phyloP scores from a whole-genome alignment of 1,140 invertebrate species.

The Bilobella aurantiaca region DNA sequence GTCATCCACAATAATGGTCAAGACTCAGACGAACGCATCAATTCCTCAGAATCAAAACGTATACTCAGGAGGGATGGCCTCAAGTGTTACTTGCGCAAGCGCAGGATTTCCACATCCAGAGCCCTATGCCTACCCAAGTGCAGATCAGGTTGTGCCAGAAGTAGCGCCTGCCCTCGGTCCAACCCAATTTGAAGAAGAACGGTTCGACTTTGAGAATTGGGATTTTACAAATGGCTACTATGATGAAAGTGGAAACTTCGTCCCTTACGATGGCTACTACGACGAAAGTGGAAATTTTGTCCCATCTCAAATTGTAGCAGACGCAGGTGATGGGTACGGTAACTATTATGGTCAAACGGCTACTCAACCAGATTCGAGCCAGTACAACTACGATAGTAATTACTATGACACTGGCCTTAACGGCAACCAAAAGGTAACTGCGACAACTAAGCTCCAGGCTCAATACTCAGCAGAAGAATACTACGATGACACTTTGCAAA shows the following conservation, averaged over 20 bases:
- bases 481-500: slow-evolving; percentile 13
- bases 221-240: slow-evolving; percentile 32
- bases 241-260: slow-evolving; percentile 32
- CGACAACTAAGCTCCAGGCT: neutral
- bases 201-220: slow-evolving; percentile 30
- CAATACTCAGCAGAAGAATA: slow-evolving; percentile 18
- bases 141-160: too few relatives aligned
- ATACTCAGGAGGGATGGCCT: too few relatives aligned
- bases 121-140: too few relatives aligned
- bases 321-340: slow-evolving; percentile 2
- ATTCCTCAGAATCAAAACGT: neutral
- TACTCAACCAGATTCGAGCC: neutral
- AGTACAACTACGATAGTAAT: neutral
- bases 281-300: slow-evolving; percentile 32
- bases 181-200: neutral
- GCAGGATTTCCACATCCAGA: too few relatives aligned
- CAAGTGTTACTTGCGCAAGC: too few relatives aligned
- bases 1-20: too few relatives aligned
- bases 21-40: neutral
- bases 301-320: neutral
- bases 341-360: neutral
- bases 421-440: slow-evolving; percentile 26
- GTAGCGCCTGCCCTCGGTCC: too few relatives aligned
- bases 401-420: neutral
- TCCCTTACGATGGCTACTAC: slow-evolving; percentile 32